Percentiles rank a stretch among this genome's conserved stretches.
Evolutionary conservation across 1,140 invertebrate species (phyloP).

Genomic region (Laupala kohalensis): DNA sequence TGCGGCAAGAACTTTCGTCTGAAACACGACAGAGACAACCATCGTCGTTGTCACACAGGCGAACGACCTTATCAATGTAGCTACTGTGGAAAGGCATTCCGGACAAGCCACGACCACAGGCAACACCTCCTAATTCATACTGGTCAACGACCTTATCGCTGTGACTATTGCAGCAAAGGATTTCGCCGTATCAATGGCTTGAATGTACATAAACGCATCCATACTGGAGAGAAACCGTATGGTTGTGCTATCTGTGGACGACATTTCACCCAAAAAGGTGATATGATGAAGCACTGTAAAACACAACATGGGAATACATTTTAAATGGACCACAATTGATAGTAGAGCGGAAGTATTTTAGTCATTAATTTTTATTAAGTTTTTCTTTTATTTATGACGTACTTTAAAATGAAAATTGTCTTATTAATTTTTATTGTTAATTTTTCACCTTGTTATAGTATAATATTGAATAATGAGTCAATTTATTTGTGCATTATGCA

Average conservation of each 20-base stretch:
- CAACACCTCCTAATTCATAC: constrained; percentile 9
- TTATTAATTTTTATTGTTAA: background rate
- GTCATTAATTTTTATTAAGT: background rate
- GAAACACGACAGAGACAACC: background rate
- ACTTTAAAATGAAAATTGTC: background rate
- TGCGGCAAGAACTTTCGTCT: constrained; percentile 19
- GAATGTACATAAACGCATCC: constrained; percentile 44
- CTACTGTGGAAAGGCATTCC: constrained; percentile 34
- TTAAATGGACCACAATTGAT: background rate
- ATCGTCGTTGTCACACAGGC: constrained; percentile 35
- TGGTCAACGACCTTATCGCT: constrained; percentile 33
- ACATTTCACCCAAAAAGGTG: constrained; percentile 49
- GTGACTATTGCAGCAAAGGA: constrained; percentile 41
- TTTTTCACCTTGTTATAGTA: background rate
- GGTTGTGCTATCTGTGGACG: constrained; percentile 60
- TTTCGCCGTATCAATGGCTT: constrained; percentile 44
- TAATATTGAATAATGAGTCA: background rate
- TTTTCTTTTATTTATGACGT: background rate
- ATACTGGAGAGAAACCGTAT: constrained; percentile 58
- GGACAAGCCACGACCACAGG: background rate
- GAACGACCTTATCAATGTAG: constrained; percentile 36
- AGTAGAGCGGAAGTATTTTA: background rate
- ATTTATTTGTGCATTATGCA: no score
- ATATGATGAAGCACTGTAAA: constrained; percentile 41
- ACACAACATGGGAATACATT: constrained; percentile 30